Base-by-base conservation (phyloP, 2,113 vertebrate species). In the Hippoglossus stenolepis region DNA sequence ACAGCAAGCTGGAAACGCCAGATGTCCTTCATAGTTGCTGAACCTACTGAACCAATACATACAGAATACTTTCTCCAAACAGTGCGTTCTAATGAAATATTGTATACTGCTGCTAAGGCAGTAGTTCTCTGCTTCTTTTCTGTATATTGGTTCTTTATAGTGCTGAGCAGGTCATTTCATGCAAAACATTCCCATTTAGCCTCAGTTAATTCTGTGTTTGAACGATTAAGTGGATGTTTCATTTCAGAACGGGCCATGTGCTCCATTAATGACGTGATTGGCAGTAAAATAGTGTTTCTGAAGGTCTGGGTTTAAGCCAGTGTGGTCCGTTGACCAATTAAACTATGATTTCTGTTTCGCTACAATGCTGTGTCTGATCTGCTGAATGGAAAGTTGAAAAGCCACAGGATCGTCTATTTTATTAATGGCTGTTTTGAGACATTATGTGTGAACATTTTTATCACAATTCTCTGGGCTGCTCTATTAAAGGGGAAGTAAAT, bases 201-300 rank as follows among this genome's bases (percentile, higher is more conserved):
- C 38, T 73, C 62, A 64, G 66, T 87, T 83, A 75, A 89, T 70
- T 67, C 28, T 35, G 76, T 85, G 86, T 85, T 87, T 80, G 76
- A 84, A 80, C 56, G 40, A 47, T 51, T 73, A 51, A 74, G 79
- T 69, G 66, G 26, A 70, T 66, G 65, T 79, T 82, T 83, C 51
- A 75, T 77, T 72, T 87, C 68, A 59, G 61, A 76, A 71, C 5
- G 0, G 65, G 53, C 78, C 87, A 82, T 84, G 66, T 89, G 82
- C 84, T 84, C 81, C 74, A 76, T 82, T 81, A 79, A 81, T 70
- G 65, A 63, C 74, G 47, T 82, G 80, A 87, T 61, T 82, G 76
- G 69, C 76, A 67, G 74, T 79, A 83, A 87, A 88, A 80, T 21
- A 40, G 38, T 51, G 21, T 80, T 78, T 87, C 75, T 80, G 63